Base-by-base conservation (phyloP, 92 coral and sea anemone genomes). In the Chrysogorgia sp. region DNA sequence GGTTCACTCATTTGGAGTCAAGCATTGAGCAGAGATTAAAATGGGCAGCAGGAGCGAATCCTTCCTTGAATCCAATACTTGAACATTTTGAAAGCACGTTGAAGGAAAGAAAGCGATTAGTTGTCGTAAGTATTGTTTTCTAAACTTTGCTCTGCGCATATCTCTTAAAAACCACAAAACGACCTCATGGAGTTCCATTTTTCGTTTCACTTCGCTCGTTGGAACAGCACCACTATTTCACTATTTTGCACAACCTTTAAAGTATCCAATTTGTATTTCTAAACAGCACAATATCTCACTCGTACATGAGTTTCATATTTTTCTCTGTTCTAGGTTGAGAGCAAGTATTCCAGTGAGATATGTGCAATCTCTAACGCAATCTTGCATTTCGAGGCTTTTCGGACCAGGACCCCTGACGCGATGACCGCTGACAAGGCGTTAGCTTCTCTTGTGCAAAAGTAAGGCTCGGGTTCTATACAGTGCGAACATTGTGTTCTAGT, bases 1-100 rank as follows among this genome's bases (percentile, higher is more conserved):
- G 90, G 81, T 89, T 94, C 29, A 64, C 77, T 20, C 77, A 86
- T 8, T 97, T 91, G 68, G 97, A 94, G 80, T 91, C 98, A 41
- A 94, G 98, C 75, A 94, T 94, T 66, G 98, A 94, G 72, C 98
- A 94, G 69, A 81, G 98, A 15, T 89, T 94, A 55, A 94, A 94
- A 82, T 94, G 98, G 98, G 98, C 98, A 1, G 98, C 97, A 12
- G 98, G 98, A 14, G 98, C 98, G 32, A 94, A 94, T 83, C 98
- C 98, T 17, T 96, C 96, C 17, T 87, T 94, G 68, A 94, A 94
- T 64, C 96, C 98, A n/a, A 96, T 89, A 52, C 80, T 94, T 3
- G 89, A 94, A 87, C 89, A 85, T 76, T 94, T 94, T 85, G 98
- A 94, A 47, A 81, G 87, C 78, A 90, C 98, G 1, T 88, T 94